Evolutionary conservation across 2,797 vertebrate genomes (phyloP), one percentile per base, ranked within the genome.

Genomic region (Busarellus nigricollis): DNA sequence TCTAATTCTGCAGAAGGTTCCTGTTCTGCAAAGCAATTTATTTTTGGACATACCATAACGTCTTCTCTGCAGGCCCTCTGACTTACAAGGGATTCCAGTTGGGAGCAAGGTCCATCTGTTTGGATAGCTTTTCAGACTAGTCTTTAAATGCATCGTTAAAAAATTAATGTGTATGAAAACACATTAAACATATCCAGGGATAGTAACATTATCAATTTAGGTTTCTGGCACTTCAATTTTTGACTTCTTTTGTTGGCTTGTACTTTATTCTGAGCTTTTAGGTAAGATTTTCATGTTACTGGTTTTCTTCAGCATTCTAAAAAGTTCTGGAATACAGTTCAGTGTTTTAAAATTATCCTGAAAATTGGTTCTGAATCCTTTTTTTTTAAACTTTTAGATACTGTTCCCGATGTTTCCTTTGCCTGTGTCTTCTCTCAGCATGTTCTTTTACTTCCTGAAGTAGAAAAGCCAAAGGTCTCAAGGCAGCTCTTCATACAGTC

Each of bases 1-100:
- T 89, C 61, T 87, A 9, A 45, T 89, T 93, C 71, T 93, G 63
- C 78, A 92, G 66, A 91, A 90, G 31, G 76, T 92, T 95, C 93
- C 79, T 88, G 76, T 96, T 95, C 87, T 94, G 82, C 72, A 91
- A 92, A 84, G 33, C 26, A 65, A 58, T 91, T 78, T 94, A 71
- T 89, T 95, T 97, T 91, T 93, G 74, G 72, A 83, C 45, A 83
- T 83, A 72, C 31, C 14, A 5, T 82, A 58, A 45, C 7, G 33
- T 69, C 72, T 93, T 89, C 65, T 42, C 45, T 82, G 28, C 38
- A 80, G 61, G 33, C 38, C 24, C 26, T 79, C 85, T 82, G 81
- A 83, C 26, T 88, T 90, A 78, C 1, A 10, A 65, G 35, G 16
- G 35, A 81, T 85, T 93, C 54, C 54, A 66, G 14, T 52, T 87